Evolutionary conservation across 1,140 invertebrate species (phyloP), one percentile per base, ranked within the genome.

Genomic region (Drosophila parabipectinata): DNA sequence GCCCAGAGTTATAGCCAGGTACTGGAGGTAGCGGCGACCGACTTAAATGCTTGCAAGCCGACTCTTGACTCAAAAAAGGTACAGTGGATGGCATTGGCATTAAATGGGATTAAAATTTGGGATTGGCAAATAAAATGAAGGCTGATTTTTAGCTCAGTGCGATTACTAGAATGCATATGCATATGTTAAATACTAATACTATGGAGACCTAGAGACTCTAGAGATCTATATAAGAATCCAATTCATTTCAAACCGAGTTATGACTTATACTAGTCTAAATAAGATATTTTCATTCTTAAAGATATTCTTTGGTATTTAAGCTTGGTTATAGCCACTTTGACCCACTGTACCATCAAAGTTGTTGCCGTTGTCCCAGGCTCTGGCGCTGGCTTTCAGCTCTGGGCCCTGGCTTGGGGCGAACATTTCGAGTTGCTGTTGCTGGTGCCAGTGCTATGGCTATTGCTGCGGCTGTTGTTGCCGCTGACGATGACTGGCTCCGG

Each of bases 331-430:
- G 32, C 8, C 14, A n/a, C 8, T 30, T 34, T 45, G 14, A 15
- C 26, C 68, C 81, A 85, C 68, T 41, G 81, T 85, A 44, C 61
- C 37, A 6, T 14, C 28, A 56, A 79, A 75, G 68, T 52, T 83
- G 78, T 74, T 48, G 74, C 71, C 44, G 44, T 52, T 44, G 74
- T 77, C 60, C 63, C 73, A 51, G 68, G 58, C 74, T 69, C 60
- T 82, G 68, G 47, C 74, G 64, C 60, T 82, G 79, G 79, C 80
- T 76, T 61, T 80, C 53, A 53, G 78, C 63, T 66, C 72, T 67
- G 72, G 67, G 72, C 73, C 73, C 76, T 85, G 77, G 81, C 81
- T 85, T 85, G 77, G 82, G 81, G 77, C 77, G 85, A 87, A 81
- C 77, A 81, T 74, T 87, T 85, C 64, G 77, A 77, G 74, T 72